Conservation (phyloP, 30 jellyfish, hydroid and myxozoan genomes). For the Haliclystus octoradiatus region DNA sequence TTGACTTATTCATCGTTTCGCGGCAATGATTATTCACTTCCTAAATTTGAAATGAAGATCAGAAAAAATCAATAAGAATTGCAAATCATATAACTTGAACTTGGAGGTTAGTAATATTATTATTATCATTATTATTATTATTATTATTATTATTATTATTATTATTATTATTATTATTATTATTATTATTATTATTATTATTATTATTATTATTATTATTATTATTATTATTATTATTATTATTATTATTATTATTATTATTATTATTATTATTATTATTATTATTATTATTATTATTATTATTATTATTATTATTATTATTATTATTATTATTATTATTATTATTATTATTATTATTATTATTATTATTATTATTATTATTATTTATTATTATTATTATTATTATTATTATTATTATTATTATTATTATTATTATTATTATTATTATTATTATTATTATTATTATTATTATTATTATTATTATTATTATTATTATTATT, state of each 20-base stretch:
- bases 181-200: neutral
- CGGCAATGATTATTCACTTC: no score
- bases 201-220: neutral
- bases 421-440: neutral
- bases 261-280: neutral
- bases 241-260: neutral
- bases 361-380: neutral
- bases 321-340: neutral
- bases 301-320: neutral
- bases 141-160: neutral
- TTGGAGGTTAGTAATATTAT: no score
- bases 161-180: neutral
- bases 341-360: neutral
- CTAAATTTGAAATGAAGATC: no score
- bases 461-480: neutral
- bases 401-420: neutral
- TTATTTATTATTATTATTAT: neutral
- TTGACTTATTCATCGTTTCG: no score
- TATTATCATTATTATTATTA: constrained; percentile 1
- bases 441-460: neutral
- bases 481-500: neutral
- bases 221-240: neutral
- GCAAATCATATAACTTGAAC: no score
- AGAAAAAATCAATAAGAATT: no score
- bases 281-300: neutral